phyloP scores from a whole-genome alignment of 1,140 invertebrate species.

The Microplitis demolitor region DNA sequence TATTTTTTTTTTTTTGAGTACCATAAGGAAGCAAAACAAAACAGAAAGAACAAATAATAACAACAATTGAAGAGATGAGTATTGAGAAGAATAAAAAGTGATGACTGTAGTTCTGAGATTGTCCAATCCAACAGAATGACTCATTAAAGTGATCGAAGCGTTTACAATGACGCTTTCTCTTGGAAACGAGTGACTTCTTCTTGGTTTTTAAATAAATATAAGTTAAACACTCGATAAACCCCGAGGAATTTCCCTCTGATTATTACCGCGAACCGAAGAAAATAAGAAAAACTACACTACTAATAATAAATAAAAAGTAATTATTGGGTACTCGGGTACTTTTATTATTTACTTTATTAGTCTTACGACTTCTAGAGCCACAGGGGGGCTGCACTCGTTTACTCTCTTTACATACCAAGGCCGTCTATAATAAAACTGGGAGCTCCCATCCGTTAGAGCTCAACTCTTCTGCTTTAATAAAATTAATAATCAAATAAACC shows the following conservation, averaged over 20 bases:
- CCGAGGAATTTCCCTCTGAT: too few species aligned
- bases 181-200: too few species aligned
- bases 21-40: too few species aligned
- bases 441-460: conserved; percentile 2
- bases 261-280: background rate
- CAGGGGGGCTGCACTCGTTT: conserved; percentile 6
- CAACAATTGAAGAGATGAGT: too few species aligned
- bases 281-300: background rate
- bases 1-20: too few species aligned
- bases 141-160: background rate
- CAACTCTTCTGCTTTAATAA: background rate
- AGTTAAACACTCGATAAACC: too few species aligned
- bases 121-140: background rate
- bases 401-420: conserved; percentile 1
- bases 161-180: background rate
- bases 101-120: background rate
- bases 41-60: too few species aligned
- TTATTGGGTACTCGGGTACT: background rate
- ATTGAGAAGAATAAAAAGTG: background rate
- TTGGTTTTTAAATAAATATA: too few species aligned
- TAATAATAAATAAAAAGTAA: background rate
- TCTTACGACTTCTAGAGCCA: background rate
- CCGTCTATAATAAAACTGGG: conserved; percentile 15
- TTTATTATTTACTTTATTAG: background rate
- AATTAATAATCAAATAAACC: background rate